Evolutionary conservation across 2,888 invertebrate species (phyloP).

Genomic region (Slavum lentiscoides): DNA sequence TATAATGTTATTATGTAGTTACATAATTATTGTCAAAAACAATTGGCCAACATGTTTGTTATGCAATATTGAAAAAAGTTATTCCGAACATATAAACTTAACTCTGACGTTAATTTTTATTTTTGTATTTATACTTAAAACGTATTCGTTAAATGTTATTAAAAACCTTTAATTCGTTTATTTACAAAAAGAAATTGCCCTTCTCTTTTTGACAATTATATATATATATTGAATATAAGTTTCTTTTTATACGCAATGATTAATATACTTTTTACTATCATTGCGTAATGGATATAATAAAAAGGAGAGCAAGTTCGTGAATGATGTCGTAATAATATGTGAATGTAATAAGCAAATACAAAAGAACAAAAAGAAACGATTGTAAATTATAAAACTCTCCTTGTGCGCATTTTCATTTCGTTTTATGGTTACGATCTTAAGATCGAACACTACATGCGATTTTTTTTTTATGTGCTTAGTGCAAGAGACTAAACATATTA

Average conservation of each 20-base stretch:
- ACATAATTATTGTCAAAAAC: background rate
- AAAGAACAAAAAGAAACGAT: slow-evolving; percentile 20
- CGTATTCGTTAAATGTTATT: background rate
- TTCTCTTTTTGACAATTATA: slow-evolving; percentile 14
- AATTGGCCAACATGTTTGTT: background rate
- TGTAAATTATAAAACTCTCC: background rate
- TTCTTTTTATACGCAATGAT: slow-evolving; percentile 4
- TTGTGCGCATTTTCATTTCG: slow-evolving; percentile 13
- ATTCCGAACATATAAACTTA: too few relatives aligned
- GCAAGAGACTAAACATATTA: too few relatives aligned
- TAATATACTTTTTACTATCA: slow-evolving; percentile 19
- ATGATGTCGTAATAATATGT: slow-evolving; percentile 19
- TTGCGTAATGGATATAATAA: slow-evolving; percentile 12
- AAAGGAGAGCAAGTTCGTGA: slow-evolving; percentile 34
- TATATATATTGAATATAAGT: slow-evolving; percentile 13
- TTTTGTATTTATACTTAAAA: too few relatives aligned
- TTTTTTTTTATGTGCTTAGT: too few relatives aligned
- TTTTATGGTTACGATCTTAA: background rate
- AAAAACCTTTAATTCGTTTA: background rate
- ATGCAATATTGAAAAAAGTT: too few relatives aligned
- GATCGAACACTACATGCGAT: too few relatives aligned
- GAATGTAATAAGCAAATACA: slow-evolving; percentile 21
- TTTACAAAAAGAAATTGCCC: background rate
- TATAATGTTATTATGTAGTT: background rate
- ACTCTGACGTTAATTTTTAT: too few relatives aligned